Percentiles rank a stretch among this genome's conserved stretches.
phyloP scores from a whole-genome alignment of 64 coral and sea anemone genomes.

The Montipora capricornis region DNA sequence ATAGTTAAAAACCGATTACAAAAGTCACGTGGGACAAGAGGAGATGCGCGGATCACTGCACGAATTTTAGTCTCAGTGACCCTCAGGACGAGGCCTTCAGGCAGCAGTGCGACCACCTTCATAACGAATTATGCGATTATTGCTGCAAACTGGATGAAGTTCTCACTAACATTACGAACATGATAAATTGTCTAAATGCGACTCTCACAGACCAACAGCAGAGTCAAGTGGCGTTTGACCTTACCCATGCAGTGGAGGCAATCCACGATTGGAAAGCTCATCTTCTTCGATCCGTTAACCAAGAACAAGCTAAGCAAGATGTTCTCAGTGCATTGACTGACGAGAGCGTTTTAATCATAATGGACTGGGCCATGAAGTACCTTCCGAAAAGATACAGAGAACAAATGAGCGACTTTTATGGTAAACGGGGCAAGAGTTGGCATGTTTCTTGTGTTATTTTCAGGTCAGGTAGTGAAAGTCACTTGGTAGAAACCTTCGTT shows the following conservation, averaged over 20 bases:
- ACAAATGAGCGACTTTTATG: slow-evolving; percentile 32
- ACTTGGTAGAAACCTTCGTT: background rate
- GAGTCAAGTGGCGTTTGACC: too few relatives aligned
- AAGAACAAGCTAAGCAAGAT: slow-evolving; percentile 63
- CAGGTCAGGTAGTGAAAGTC: background rate
- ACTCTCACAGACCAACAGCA: background rate
- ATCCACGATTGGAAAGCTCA: slow-evolving; percentile 48
- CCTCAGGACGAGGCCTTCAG: background rate
- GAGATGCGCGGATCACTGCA: background rate
- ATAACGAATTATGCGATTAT: background rate
- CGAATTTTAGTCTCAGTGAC: too few relatives aligned
- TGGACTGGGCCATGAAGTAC: slow-evolving; percentile 76
- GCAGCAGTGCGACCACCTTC: background rate
- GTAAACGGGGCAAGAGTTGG: slow-evolving; percentile 46
- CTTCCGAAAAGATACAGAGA: slow-evolving; percentile 19
- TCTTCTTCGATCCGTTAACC: slow-evolving; percentile 72
- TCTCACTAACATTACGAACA: slow-evolving; percentile 10
- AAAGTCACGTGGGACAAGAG: slow-evolving; percentile 45
- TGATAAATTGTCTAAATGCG: slow-evolving; percentile 1
- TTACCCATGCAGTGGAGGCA: background rate
- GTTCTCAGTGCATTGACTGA: background rate
- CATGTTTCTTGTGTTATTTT: slow-evolving; percentile 22
- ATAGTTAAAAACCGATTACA: slow-evolving; percentile 23
- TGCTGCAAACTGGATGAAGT: slow-evolving; percentile 30
- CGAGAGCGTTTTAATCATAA: slow-evolving; percentile 33